These are phyloP conservation scores for Drosophila setosimentum DNA, from an alignment of 2,888 invertebrate genomes.

Conservation along the genomic window DNA sequence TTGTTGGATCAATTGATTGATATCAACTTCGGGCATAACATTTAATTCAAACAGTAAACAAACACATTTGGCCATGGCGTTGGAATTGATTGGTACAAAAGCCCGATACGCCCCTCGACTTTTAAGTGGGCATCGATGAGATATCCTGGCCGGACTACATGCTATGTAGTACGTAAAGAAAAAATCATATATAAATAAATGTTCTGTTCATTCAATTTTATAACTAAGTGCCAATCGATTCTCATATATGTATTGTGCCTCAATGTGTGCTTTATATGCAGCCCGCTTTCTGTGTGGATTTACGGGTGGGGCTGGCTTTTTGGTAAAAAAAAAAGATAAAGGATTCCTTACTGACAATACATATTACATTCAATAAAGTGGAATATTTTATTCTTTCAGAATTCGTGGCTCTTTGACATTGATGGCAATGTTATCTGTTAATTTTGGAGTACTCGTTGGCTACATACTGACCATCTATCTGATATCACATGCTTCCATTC, in stretches of 20 bases:
- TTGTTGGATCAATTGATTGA: slow-evolving; percentile 43
- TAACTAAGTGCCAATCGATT: slow-evolving; percentile 78
- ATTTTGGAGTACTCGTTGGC: slow-evolving; percentile 80
- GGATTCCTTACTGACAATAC: neutral
- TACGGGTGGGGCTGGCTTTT: slow-evolving; percentile 81
- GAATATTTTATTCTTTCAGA: slow-evolving; percentile 43
- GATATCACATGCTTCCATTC: slow-evolving; percentile 78
- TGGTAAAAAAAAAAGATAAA: too few relatives aligned
- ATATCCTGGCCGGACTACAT: slow-evolving; percentile 83
- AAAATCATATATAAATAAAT: too few relatives aligned
- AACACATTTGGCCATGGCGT: slow-evolving; percentile 83
- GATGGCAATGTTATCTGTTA: slow-evolving; percentile 79
- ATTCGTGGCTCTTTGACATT: slow-evolving; percentile 82
- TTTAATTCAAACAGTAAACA: slow-evolving; percentile 70
- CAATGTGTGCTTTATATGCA: slow-evolving; percentile 77
- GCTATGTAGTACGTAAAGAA: slow-evolving; percentile 70
- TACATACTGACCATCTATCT: slow-evolving; percentile 79
- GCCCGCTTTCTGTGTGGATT: slow-evolving; percentile 81
- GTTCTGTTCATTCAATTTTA: neutral
- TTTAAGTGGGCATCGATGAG: slow-evolving; percentile 67
- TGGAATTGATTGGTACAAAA: slow-evolving; percentile 82
- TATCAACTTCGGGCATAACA: rapidly evolving
- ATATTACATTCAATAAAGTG: too few relatives aligned
- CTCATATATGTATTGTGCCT: slow-evolving; percentile 77
- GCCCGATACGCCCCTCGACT: slow-evolving; percentile 63